phyloP scores from a whole-genome alignment of 2,797 vertebrate genomes.

The Alcedo atthis region DNA sequence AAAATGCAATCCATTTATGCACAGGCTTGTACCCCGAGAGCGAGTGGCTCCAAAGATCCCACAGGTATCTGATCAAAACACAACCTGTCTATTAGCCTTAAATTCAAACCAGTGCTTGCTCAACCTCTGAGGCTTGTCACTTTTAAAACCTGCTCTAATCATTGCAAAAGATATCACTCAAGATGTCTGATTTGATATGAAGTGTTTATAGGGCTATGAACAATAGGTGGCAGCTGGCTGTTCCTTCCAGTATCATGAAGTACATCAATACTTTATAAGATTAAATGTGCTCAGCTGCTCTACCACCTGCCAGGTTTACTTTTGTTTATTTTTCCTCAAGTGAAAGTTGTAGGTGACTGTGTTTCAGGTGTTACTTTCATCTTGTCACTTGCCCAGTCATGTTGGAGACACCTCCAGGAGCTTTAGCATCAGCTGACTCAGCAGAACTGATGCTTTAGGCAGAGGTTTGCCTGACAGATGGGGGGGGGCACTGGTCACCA shows the following conservation, averaged over 20 bases:
- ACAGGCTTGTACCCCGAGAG: not conserved
- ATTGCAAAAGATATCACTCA: not conserved
- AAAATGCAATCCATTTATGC: not conserved
- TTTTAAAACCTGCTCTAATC: not conserved
- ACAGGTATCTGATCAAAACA: not conserved
- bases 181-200: not conserved
- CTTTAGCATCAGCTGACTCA: not conserved
- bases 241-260: not conserved
- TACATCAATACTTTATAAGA: not conserved
- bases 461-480: not conserved
- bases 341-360: not conserved
- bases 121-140: not conserved
- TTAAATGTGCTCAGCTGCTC: not conserved
- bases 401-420: not conserved
- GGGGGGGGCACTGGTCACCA: rapidly evolving
- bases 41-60: not conserved
- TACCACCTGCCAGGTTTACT: not conserved
- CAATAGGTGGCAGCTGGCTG: slow-evolving; percentile 5
- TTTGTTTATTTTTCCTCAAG: not conserved
- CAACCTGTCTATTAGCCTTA: not conserved
- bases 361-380: not conserved
- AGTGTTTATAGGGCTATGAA: not conserved
- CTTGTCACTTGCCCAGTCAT: not conserved
- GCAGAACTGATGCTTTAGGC: not conserved
- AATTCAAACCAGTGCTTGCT: not conserved